Conservation (phyloP, 1,140 invertebrate genomes). For the Lysiphlebus fabarum region DNA sequence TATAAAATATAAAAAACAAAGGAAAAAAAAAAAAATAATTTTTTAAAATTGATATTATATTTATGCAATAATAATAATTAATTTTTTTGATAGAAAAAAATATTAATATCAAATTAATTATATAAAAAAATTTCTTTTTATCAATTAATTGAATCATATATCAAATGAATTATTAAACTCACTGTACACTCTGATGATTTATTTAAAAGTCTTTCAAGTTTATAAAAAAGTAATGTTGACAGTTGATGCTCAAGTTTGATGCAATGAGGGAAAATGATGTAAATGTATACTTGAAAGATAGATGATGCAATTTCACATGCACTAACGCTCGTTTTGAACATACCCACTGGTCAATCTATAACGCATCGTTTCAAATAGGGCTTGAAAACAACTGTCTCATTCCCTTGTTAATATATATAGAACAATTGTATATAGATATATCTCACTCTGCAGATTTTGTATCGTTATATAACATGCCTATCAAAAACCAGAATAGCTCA, state of each 20-base stretch:
- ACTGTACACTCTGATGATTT: too few species aligned
- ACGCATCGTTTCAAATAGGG: constrained; percentile 34
- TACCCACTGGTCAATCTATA: constrained; percentile 42
- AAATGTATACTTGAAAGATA: constrained; percentile 47
- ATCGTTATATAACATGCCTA: background rate
- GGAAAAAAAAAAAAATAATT: too few species aligned
- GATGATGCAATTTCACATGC: constrained; percentile 40
- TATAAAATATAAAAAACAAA: background rate
- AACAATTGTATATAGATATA: constrained; percentile 4
- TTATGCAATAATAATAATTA: too few species aligned
- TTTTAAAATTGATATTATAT: too few species aligned
- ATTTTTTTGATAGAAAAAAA: too few species aligned
- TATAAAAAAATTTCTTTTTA: too few species aligned
- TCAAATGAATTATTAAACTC: too few species aligned
- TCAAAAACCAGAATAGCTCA: constrained; percentile 1
- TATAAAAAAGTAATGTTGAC: too few species aligned
- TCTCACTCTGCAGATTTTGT: constrained; percentile 15
- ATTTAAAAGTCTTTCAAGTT: background rate
- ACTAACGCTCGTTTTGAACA: constrained; percentile 25
- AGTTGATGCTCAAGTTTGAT: background rate
- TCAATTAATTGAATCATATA: too few species aligned
- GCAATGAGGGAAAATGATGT: constrained; percentile 34
- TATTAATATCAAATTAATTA: too few species aligned
- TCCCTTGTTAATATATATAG: background rate
- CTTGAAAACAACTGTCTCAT: constrained; percentile 12